Conservation (phyloP, 2,113 vertebrate species). For the Aptenodytes patagonicus region DNA sequence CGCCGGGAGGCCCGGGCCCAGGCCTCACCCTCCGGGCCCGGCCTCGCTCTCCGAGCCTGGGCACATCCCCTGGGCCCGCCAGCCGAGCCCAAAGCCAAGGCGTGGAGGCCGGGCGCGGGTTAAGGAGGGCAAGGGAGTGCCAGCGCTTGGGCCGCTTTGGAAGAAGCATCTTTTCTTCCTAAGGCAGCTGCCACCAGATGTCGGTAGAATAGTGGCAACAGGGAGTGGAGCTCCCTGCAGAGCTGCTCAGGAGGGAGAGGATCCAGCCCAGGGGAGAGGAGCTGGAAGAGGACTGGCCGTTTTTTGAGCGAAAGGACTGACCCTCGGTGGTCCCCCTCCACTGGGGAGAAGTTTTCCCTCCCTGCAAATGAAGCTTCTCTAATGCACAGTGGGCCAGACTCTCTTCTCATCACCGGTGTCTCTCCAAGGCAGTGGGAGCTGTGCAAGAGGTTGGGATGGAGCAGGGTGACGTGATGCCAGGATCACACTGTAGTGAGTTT, state of each 20-base stretch:
- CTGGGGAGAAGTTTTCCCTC: neutral
- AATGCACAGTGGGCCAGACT: neutral
- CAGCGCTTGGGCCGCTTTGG: no score
- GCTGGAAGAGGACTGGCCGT: fast-evolving
- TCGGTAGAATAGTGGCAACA: conserved; percentile 33
- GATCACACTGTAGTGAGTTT: neutral
- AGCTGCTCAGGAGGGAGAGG: neutral
- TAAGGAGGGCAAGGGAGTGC: neutral
- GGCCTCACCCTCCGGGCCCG: no score
- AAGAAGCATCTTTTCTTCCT: neutral
- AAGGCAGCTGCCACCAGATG: conserved; percentile 41
- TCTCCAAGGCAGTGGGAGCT: neutral
- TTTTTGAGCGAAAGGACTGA: neutral
- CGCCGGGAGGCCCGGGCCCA: neutral
- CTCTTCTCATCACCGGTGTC: neutral
- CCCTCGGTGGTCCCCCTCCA: fast-evolving
- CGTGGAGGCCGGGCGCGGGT: fast-evolving
- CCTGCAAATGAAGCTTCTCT: neutral
- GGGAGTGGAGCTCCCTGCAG: neutral
- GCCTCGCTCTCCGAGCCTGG: no score
- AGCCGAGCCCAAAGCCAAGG: fast-evolving
- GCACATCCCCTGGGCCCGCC: fast-evolving
- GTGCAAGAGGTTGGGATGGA: neutral
- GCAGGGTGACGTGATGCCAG: neutral
- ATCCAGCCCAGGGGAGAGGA: neutral